Evolutionary conservation across 2,888 invertebrate genomes (phyloP).

Genomic region (Hyppa rectilinea): DNA sequence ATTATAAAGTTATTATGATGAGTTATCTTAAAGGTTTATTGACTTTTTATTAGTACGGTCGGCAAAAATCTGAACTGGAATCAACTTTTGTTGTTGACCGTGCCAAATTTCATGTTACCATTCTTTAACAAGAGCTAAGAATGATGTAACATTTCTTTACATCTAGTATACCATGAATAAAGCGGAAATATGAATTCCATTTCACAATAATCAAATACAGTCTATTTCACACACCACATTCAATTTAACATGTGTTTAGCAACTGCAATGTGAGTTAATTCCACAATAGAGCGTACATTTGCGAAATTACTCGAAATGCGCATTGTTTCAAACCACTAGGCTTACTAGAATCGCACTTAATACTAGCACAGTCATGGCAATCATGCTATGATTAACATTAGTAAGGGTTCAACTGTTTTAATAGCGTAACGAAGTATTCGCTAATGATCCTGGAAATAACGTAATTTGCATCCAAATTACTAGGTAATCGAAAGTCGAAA

Average conservation of each 20-base stretch:
- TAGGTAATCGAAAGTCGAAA: background rate
- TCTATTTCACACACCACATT: background rate
- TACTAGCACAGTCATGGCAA: background rate
- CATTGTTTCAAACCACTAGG: constrained; percentile 29
- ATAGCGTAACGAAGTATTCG: background rate
- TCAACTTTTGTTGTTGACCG: background rate
- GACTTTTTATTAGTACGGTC: background rate
- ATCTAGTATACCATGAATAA: background rate
- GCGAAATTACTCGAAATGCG: constrained; percentile 27
- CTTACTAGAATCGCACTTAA: constrained; percentile 24
- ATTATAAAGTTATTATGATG: no score
- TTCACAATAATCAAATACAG: background rate
- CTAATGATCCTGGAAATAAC: background rate
- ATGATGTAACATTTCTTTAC: background rate
- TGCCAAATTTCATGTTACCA: background rate
- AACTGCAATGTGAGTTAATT: constrained; percentile 17
- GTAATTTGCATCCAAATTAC: background rate
- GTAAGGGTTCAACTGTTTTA: background rate
- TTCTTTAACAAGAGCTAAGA: no score
- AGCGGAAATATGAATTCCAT: background rate
- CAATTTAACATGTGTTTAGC: background rate
- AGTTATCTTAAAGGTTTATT: background rate
- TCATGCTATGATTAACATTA: constrained; percentile 8
- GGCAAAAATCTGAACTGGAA: no score
- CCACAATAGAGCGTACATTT: constrained; percentile 3